These are phyloP conservation scores for Passerina amoena DNA, from an alignment of 2,113 vertebrate species.

Conservation along the genomic window DNA sequence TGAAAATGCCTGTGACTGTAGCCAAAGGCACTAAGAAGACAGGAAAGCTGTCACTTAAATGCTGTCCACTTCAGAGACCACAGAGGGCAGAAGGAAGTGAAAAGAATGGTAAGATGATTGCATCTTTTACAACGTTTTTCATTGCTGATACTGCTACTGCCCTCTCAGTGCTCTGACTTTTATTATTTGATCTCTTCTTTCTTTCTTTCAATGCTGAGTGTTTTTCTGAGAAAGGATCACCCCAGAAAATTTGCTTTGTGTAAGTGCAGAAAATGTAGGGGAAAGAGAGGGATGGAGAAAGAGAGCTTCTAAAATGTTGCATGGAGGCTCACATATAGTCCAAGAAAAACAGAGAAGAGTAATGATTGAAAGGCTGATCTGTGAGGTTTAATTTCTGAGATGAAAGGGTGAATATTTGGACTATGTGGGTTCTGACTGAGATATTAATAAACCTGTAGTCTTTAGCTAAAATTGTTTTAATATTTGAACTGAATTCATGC, in stretches of 20 bases:
- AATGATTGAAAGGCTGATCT: not conserved
- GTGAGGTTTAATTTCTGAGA: not conserved
- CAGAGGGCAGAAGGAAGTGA: slow-evolving; percentile 60
- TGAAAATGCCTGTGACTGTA: slow-evolving; percentile 47
- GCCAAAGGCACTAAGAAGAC: slow-evolving; percentile 38
- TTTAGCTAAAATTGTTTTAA: not conserved
- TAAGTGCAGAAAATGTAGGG: not conserved
- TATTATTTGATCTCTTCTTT: not conserved
- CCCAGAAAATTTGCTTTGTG: not conserved
- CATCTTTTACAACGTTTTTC: slow-evolving; percentile 44
- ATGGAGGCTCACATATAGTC: not conserved
- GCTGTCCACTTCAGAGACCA: slow-evolving; percentile 48
- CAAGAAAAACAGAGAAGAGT: not conserved
- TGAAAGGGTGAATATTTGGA: not conserved
- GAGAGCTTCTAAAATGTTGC: not conserved
- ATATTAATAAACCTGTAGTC: not conserved
- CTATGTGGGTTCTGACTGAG: not conserved
- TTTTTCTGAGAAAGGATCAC: slow-evolving; percentile 12
- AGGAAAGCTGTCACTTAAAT: slow-evolving; percentile 46
- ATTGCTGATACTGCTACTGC: not conserved
- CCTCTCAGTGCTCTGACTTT: not conserved
- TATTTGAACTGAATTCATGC: not conserved
- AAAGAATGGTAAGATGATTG: slow-evolving; percentile 71
- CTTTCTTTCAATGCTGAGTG: not conserved
- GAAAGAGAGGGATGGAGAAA: not conserved